These are phyloP conservation scores for Tychaedon coryphoeus DNA, from an alignment of 2,113 vertebrate species.

Conservation along the genomic window DNA sequence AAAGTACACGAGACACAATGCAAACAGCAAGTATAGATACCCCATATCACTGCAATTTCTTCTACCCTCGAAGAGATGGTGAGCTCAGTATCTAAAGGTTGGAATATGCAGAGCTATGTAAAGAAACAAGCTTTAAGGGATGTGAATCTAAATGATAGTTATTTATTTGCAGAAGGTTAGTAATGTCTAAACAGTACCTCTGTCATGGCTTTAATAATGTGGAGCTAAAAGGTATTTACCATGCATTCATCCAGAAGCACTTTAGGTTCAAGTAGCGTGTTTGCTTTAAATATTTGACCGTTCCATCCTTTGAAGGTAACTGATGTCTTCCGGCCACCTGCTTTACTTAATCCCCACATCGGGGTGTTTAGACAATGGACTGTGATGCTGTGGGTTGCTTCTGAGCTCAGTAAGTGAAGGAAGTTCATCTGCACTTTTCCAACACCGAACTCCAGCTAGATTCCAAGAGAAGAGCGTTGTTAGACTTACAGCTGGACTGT, in stretches of 20 bases:
- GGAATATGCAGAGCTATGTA: not conserved
- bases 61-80: not conserved
- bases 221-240: slow-evolving; percentile 72
- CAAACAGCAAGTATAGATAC: not conserved
- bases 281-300: slow-evolving; percentile 85
- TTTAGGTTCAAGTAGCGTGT: slow-evolving; percentile 83
- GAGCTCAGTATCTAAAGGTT: not conserved
- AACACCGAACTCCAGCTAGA: slow-evolving; percentile 85
- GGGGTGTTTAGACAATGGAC: slow-evolving; percentile 85
- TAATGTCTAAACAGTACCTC: not conserved
- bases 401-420: slow-evolving; percentile 93
- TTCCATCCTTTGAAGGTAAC: slow-evolving; percentile 91
- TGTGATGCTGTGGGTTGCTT: slow-evolving; percentile 87
- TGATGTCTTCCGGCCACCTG: slow-evolving; percentile 46
- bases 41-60: not conserved
- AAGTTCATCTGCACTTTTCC: slow-evolving; percentile 99
- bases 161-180: not conserved
- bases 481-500: not conserved
- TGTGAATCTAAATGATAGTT: not conserved
- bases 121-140: not conserved
- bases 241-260: slow-evolving; percentile 89
- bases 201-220: not conserved
- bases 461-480: slow-evolving; percentile 5
- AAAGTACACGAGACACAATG: not conserved
- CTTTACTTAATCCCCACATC: slow-evolving; percentile 43